Conservation (phyloP, 2,888 invertebrate genomes). For the Chouioia cunea region DNA sequence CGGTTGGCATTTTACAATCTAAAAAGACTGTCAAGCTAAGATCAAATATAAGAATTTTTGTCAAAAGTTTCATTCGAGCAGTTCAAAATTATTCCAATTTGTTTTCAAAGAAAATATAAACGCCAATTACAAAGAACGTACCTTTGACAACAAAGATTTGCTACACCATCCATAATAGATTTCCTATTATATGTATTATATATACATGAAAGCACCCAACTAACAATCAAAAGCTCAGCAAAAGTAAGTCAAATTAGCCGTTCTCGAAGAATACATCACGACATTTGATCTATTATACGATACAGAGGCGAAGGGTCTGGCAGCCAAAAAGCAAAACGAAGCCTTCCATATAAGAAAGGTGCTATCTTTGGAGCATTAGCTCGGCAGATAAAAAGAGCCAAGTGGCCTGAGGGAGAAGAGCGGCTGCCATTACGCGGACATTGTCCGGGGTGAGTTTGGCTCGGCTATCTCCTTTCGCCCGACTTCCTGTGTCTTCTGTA, state of each 20-base stretch:
- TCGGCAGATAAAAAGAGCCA: slow-evolving; percentile 62
- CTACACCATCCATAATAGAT: too few species aligned
- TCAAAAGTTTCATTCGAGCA: too few species aligned
- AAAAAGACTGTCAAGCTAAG: too few species aligned
- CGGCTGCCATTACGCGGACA: slow-evolving; percentile 66
- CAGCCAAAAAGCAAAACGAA: background rate
- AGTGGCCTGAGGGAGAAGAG: slow-evolving; percentile 56
- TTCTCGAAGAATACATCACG: background rate
- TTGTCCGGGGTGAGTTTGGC: slow-evolving; percentile 58
- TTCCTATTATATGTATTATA: too few species aligned
- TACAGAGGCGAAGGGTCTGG: background rate
- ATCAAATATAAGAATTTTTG: too few species aligned
- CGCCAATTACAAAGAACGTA: too few species aligned
- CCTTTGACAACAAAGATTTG: too few species aligned
- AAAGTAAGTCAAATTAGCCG: slow-evolving; percentile 25
- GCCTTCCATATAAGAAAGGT: slow-evolving; percentile 44
- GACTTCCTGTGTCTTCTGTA: slow-evolving; percentile 29
- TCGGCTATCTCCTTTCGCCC: slow-evolving; percentile 12
- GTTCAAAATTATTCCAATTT: too few species aligned
- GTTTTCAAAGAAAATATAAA: too few species aligned
- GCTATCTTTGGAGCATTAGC: slow-evolving; percentile 65
- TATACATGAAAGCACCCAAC: too few species aligned
- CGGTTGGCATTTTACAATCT: too few species aligned
- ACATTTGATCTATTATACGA: slow-evolving; percentile 20
- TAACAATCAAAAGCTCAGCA: background rate